Conservation (phyloP, 1,140 invertebrate species). For the Cryptotermes secundus region DNA sequence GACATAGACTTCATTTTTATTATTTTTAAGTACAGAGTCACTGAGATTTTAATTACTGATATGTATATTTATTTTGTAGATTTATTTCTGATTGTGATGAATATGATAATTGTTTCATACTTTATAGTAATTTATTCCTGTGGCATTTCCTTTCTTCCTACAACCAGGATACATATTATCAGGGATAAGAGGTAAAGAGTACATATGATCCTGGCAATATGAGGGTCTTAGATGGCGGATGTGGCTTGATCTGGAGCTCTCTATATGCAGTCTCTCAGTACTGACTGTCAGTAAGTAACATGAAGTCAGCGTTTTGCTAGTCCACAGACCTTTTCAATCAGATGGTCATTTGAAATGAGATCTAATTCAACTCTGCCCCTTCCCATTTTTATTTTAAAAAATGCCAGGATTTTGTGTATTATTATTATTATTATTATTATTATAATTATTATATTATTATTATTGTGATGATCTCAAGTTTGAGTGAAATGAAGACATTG, state of each 20-base stretch:
- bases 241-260: background rate
- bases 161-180: background rate
- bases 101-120: background rate
- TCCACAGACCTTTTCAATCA: background rate
- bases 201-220: background rate
- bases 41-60: background rate
- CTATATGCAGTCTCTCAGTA: background rate
- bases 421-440: background rate
- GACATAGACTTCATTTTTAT: background rate
- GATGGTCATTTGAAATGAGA: too few relatives aligned
- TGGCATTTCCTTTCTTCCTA: background rate
- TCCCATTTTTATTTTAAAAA: background rate
- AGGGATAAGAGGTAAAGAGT: background rate
- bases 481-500: background rate
- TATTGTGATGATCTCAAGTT: background rate
- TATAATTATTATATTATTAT: background rate
- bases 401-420: background rate
- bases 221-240: background rate
- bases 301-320: constrained; percentile 9
- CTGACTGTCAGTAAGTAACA: background rate
- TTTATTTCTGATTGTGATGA: constrained; percentile 8
- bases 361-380: background rate
- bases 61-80: constrained; percentile 4
- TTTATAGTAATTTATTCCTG: background rate
- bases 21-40: background rate